Evolutionary conservation across 2,888 invertebrate species (phyloP).

Genomic region (Zygogramma bicolorata): DNA sequence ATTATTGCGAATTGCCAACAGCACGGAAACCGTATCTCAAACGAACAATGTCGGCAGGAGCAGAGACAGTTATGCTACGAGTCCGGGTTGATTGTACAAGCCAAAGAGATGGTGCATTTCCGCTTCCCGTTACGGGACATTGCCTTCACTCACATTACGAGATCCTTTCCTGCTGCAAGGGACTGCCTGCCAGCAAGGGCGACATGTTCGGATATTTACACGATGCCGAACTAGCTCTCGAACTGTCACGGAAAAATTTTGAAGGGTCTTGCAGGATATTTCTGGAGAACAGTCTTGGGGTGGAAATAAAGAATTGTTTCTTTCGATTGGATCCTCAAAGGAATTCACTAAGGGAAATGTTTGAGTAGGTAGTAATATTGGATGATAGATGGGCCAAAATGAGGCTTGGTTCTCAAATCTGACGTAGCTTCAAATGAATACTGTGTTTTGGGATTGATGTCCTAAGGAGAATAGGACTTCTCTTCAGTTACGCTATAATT

Average conservation of each 20-base stretch:
- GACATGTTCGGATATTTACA: background rate
- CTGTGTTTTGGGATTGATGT: too few relatives aligned
- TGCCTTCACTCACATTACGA: constrained; percentile 19
- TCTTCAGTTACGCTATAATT: too few relatives aligned
- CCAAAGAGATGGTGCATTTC: constrained; percentile 13
- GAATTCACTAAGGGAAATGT: too few relatives aligned
- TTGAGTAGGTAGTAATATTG: too few relatives aligned
- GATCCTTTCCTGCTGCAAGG: background rate
- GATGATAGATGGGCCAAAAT: too few relatives aligned
- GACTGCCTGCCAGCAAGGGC: background rate
- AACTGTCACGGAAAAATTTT: background rate
- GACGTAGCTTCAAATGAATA: too few relatives aligned
- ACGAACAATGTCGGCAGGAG: background rate
- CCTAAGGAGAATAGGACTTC: too few relatives aligned
- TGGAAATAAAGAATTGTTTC: too few relatives aligned
- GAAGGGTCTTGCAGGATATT: too few relatives aligned
- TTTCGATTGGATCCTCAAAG: too few relatives aligned
- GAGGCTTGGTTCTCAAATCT: too few relatives aligned
- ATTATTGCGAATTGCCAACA: constrained; percentile 3
- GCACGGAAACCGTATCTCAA: constrained; percentile 3
- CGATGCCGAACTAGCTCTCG: background rate
- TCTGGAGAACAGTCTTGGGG: too few relatives aligned
- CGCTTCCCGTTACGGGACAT: constrained; percentile 21
- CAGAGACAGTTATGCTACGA: background rate
- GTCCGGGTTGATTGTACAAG: constrained; percentile 13